Base-by-base conservation (phyloP, 2,797 vertebrate genomes). In the Bryconaethiops microstoma region DNA sequence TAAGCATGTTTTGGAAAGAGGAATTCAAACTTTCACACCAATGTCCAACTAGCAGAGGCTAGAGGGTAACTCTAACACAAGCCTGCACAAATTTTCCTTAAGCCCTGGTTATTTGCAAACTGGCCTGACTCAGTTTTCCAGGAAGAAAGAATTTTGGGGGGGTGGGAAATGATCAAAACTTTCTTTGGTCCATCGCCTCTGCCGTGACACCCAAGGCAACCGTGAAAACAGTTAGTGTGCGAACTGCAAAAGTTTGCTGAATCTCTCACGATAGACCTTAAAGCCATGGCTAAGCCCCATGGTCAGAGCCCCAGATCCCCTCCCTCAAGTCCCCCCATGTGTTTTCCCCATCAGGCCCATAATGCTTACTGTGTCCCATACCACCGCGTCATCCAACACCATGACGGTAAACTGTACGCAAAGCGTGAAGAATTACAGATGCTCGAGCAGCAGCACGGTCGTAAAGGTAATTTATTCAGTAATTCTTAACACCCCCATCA, bases 351-450 rank as follows among this genome's bases (percentile, higher is more conserved):
- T 95, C 92, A 94, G 79, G 55, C 35, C 76, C 79, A 79, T 84
- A 90, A 79, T 71, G 25, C 82, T 91, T 88, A 88, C 90, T 92
- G 95, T 97, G 97, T 96, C 97, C 93, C 90, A 92, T 86, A 88
- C 90, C 93, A 88, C 82, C 89, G 91, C 90, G 97, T 95, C 95
- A 95, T 92, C 92, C 86, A 91, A 96, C 93, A 95, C 95, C 86
- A 91, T 94, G 92, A 94, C 94, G 94, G 94, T 91, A 93, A 90
- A 96, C 95, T 94, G 90, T 92, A 95, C 93, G 92, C 93, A 94
- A 95, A 95, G 93, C 90, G 94, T 94, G 91, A 91, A 94, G 95
- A 96, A 96, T 96, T 93, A 92, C 95, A 95, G 95, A 93, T 95
- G 85, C 95, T 95, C 94, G 95, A 94, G 96, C 94, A 90, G 90